Evolutionary conservation across 2,888 invertebrate species (phyloP).

Genomic region (Macrosiphum euphorbiae): DNA sequence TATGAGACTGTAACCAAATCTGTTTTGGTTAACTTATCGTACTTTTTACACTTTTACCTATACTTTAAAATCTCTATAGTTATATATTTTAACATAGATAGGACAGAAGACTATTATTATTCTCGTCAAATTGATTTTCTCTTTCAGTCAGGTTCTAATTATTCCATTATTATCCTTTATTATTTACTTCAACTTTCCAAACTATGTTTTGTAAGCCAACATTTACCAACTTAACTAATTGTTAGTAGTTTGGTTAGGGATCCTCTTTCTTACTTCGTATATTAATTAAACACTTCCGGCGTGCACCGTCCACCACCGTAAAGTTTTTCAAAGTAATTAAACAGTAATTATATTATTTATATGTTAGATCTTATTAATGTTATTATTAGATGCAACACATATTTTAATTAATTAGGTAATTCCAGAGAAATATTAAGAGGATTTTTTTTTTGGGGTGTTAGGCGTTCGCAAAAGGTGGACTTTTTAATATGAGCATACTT

Average conservation of each 20-base stretch:
- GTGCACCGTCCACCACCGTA: neutral
- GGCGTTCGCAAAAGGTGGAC: neutral
- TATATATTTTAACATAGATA: neutral
- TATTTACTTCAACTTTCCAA: neutral
- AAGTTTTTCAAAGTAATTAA: constrained; percentile 1
- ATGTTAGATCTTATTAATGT: neutral
- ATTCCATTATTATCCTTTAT: neutral
- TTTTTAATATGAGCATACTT: neutral
- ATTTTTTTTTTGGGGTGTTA: neutral
- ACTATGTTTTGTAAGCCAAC: neutral
- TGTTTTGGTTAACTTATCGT: too few species aligned
- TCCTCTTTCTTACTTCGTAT: neutral
- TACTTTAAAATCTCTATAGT: neutral
- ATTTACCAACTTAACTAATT: neutral
- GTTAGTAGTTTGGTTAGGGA: neutral
- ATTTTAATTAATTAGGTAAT: neutral
- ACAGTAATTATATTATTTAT: neutral
- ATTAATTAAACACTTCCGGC: neutral
- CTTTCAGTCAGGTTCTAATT: neutral
- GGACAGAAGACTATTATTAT: neutral
- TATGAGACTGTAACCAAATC: too few species aligned
- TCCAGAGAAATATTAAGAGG: neutral
- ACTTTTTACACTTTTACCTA: too few species aligned
- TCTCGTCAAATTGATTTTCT: neutral
- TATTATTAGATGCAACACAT: neutral